A percentile compares a stretch with the other conserved stretches of the same genome.
These are phyloP conservation scores for Dorcus hopei DNA, from an alignment of 2,888 invertebrate genomes.

Conservation along the genomic window DNA sequence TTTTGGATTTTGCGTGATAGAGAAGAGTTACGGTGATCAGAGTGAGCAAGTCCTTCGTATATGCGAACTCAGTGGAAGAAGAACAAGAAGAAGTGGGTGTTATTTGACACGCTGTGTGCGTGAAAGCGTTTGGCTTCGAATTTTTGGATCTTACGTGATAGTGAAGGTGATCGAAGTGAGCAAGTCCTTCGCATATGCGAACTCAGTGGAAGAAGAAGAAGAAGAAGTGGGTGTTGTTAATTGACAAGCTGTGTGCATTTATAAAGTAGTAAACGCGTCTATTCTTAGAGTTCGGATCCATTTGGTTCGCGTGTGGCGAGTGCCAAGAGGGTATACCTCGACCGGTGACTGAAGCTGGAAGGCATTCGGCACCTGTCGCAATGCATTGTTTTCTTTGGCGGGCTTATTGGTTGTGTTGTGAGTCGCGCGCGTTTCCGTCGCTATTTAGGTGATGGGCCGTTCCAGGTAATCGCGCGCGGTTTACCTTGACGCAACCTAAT, in stretches of 20 bases:
- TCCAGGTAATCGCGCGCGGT: slow-evolving; percentile 8
- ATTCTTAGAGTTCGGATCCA: neutral
- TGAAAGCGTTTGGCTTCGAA: too few relatives aligned
- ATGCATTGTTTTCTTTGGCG: slow-evolving; percentile 17
- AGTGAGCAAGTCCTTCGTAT: too few relatives aligned
- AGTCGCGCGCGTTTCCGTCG: slow-evolving; percentile 15
- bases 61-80: too few relatives aligned
- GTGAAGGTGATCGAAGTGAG: too few relatives aligned
- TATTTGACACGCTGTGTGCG: too few relatives aligned
- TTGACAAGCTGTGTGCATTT: neutral
- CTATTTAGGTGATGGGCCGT: slow-evolving; percentile 11
- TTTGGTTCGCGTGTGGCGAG: neutral
- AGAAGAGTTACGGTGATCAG: too few relatives aligned
- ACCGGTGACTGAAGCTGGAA: slow-evolving; percentile 11
- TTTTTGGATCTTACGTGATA: too few relatives aligned
- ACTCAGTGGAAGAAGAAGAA: too few relatives aligned
- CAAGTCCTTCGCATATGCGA: too few relatives aligned
- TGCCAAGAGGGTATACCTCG: neutral
- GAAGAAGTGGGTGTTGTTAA: neutral
- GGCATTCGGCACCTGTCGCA: slow-evolving; percentile 15
- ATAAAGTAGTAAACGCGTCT: neutral
- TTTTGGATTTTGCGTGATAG: too few relatives aligned
- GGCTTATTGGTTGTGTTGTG: slow-evolving; percentile 15
- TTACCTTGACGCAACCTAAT: slow-evolving; percentile 13
- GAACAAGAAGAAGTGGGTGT: neutral